Evolutionary conservation across 2,888 invertebrate genomes (phyloP).

Genomic region (Drosophila rellima): DNA sequence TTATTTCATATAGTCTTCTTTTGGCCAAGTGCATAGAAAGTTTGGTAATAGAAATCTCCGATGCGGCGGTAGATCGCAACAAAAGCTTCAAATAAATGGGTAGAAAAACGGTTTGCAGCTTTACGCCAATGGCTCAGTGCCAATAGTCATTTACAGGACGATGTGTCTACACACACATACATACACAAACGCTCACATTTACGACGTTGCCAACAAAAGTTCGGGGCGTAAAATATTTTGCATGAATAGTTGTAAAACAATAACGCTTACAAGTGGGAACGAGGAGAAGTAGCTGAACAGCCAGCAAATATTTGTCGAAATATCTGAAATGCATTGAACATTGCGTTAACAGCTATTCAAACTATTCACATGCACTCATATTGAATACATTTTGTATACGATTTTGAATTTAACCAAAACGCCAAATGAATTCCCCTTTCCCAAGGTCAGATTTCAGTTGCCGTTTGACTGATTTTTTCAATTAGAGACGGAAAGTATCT

Average conservation of each 20-base stretch:
- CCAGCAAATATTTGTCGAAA: slow-evolving; percentile 60
- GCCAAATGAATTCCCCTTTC: slow-evolving; percentile 7
- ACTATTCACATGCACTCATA: slow-evolving; percentile 32
- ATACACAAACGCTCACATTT: neutral
- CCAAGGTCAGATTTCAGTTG: slow-evolving; percentile 12
- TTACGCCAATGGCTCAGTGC: slow-evolving; percentile 64
- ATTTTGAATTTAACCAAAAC: slow-evolving; percentile 21
- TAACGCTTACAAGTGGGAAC: slow-evolving; percentile 53
- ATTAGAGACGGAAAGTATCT: slow-evolving; percentile 2
- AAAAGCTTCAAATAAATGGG: slow-evolving; percentile 66
- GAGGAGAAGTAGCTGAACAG: slow-evolving; percentile 19
- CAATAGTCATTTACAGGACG: slow-evolving; percentile 54
- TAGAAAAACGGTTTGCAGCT: slow-evolving; percentile 41
- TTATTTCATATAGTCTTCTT: neutral
- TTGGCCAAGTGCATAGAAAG: slow-evolving; percentile 51
- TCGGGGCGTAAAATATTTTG: slow-evolving; percentile 58
- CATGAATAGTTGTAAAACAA: slow-evolving; percentile 69
- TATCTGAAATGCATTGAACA: slow-evolving; percentile 61
- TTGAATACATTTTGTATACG: slow-evolving; percentile 26
- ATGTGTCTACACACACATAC: slow-evolving; percentile 19
- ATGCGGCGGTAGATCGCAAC: slow-evolving; percentile 58
- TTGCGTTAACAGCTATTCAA: slow-evolving; percentile 31
- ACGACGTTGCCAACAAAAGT: slow-evolving; percentile 14
- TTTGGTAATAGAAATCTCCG: slow-evolving; percentile 61
- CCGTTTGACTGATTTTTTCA: slow-evolving; percentile 10